Base-by-base conservation (phyloP, 2,888 invertebrate species). In the Volucella bombylans region DNA sequence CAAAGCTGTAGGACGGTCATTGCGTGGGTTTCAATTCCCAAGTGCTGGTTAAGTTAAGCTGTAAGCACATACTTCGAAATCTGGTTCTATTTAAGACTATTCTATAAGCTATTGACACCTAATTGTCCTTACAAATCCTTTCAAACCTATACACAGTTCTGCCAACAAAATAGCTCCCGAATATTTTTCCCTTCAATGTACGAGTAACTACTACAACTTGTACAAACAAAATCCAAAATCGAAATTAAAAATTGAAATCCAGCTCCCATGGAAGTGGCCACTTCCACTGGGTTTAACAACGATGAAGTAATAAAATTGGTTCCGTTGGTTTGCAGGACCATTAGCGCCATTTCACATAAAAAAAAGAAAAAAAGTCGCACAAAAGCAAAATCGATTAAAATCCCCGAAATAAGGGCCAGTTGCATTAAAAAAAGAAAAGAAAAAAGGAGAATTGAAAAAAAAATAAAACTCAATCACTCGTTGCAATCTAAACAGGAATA, bases 401-500 rank as follows among this genome's bases (percentile, higher is more conserved):
- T 31, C 10, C 39, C 69, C 78, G 52, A 83, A 83, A 69, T 64
- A 68, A 59, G 41, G 45, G 64, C 73, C 47, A 74, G 52, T 77
- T 76, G 82, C 77, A 82, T 39, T 59, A 49, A 50, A 52, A 18
- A 14, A 39, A 45, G 12, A 74, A 59, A 64, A 72, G 61, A 45
- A 45, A 59, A 55, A 1, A 14, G 12, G 9, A 45, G 55, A 54
- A 43, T 41, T 49, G 15, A 55, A 57, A 14, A 55, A 15, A 38
- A 47, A 52, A 78, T 18, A 23, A 2, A 23, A 23, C 18, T 23
- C 18, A 23, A 23, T 59, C 50, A 54, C 38, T 68, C 61, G 57
- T 23, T 80, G 74, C 74, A 85, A 85, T 76, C 85, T 85, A 85
- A 85, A 39, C 83, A 76, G 41, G 43, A 71, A 68, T 59, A 68